Percentiles rank a stretch among this genome's conserved stretches.
Conservation (phyloP, 1,140 invertebrate species). For the Cryptotermes secundus region DNA sequence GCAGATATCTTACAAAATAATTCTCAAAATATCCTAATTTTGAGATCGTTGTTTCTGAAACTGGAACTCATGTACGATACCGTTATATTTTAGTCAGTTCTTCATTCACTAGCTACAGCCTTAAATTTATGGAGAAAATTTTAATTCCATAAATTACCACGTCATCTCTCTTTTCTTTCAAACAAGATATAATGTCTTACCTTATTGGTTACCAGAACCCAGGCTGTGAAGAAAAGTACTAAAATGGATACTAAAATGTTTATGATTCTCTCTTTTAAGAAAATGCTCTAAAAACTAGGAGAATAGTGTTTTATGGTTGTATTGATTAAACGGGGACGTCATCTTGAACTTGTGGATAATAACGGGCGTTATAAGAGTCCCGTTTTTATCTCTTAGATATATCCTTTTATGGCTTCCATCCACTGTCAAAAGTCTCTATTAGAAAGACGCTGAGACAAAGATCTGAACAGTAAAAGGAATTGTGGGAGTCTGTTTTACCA, state of each 20-base stretch:
- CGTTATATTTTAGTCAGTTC: too few relatives aligned
- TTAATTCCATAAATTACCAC: not conserved
- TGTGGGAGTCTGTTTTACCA: too few relatives aligned
- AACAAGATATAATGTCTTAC: not conserved
- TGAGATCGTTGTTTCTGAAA: too few relatives aligned
- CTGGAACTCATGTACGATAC: too few relatives aligned
- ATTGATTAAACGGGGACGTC: not conserved
- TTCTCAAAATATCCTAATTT: too few relatives aligned
- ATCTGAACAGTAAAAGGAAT: too few relatives aligned
- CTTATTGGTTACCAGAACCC: not conserved
- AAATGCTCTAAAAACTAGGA: not conserved
- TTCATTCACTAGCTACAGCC: too few relatives aligned
- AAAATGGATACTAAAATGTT: not conserved
- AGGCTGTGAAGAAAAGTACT: not conserved
- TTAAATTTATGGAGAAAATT: not conserved
- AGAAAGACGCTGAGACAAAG: too few relatives aligned
- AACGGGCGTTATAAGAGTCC: not conserved
- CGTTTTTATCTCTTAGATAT: not conserved
- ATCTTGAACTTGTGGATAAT: conserved; percentile 1
- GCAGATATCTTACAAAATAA: too few relatives aligned
- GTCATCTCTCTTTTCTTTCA: not conserved
- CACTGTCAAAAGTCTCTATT: not conserved
- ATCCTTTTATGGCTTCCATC: not conserved
- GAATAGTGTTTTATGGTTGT: not conserved
- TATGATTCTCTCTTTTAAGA: not conserved